These are phyloP conservation scores for Biston stratarius DNA, from an alignment of 2,888 invertebrate species.

Conservation along the genomic window DNA sequence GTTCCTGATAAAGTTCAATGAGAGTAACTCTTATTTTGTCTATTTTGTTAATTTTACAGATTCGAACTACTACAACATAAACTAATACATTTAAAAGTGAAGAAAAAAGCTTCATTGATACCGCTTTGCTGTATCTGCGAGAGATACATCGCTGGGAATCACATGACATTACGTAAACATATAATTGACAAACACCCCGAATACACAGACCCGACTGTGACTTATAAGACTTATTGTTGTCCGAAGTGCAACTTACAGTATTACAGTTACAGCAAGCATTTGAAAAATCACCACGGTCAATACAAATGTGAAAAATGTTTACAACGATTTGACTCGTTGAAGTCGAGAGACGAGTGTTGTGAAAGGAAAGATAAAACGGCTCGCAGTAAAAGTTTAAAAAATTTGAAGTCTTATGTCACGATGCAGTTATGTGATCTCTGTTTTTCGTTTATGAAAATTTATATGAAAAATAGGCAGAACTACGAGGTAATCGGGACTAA, in stretches of 20 bases:
- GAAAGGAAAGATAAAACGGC: background rate
- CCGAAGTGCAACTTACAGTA: conserved; percentile 19
- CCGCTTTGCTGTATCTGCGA: conserved; percentile 55
- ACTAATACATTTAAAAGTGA: conserved; percentile 47
- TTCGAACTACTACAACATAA: conserved; percentile 57
- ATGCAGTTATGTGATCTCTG: conserved; percentile 56
- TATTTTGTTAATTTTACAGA: conserved; percentile 50
- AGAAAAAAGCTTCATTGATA: conserved; percentile 27
- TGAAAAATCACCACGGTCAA: conserved; percentile 19
- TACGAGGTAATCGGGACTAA: conserved; percentile 46
- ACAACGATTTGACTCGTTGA: background rate
- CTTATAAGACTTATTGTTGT: conserved; percentile 12
- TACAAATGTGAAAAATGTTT: conserved; percentile 33
- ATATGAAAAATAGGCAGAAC: conserved; percentile 22
- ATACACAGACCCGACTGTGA: background rate
- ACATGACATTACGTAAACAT: conserved; percentile 19
- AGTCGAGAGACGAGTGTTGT: background rate
- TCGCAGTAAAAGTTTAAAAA: background rate
- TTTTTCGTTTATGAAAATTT: conserved; percentile 50
- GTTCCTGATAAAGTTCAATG: no score
- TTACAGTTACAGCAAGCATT: conserved; percentile 33
- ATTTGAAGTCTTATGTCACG: conserved; percentile 18
- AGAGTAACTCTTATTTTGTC: background rate
- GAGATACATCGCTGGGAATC: conserved; percentile 47
- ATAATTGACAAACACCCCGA: conserved; percentile 16